These are phyloP conservation scores for Phaedon cochleariae DNA, from an alignment of 2,888 invertebrate genomes.

Conservation along the genomic window DNA sequence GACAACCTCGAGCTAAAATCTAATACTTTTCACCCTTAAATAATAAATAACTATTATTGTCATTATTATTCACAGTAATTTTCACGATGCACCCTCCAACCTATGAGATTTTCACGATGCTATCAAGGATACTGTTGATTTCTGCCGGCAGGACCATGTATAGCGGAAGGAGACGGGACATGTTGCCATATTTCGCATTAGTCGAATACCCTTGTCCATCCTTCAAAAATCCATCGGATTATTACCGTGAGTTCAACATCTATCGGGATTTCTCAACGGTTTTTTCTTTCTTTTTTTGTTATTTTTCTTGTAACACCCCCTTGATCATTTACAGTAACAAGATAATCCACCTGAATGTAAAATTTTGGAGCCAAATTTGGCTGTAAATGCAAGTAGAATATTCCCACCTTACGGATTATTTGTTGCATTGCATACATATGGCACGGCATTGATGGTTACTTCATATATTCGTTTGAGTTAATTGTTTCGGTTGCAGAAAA, in stretches of 20 bases:
- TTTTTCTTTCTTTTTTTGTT: constrained; percentile 3
- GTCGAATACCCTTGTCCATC: constrained; percentile 95
- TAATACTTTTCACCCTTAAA: no score
- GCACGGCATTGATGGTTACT: no score
- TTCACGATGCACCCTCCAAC: constrained; percentile 94
- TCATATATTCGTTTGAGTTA: no score
- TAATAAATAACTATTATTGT: not conserved
- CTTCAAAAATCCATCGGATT: constrained; percentile 96
- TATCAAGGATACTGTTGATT: constrained; percentile 83
- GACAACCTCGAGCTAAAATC: no score
- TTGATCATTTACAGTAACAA: no score
- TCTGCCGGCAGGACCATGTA: constrained; percentile 93
- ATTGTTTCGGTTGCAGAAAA: no score
- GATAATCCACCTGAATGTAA: no score
- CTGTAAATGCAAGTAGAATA: no score
- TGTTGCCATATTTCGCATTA: constrained; percentile 88
- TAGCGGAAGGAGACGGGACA: constrained; percentile 86
- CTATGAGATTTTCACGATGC: constrained; percentile 94
- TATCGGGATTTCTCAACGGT: not conserved
- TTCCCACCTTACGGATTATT: no score
- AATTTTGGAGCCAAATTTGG: no score
- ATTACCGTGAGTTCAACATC: constrained; percentile 77
- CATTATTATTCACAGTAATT: constrained; percentile 66
- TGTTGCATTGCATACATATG: no score
- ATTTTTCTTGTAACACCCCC: no score